Percentiles rank a stretch among this genome's conserved stretches.
Conservation (phyloP, 64 coral and sea anemone species). For the Stichodactyla helianthus region DNA sequence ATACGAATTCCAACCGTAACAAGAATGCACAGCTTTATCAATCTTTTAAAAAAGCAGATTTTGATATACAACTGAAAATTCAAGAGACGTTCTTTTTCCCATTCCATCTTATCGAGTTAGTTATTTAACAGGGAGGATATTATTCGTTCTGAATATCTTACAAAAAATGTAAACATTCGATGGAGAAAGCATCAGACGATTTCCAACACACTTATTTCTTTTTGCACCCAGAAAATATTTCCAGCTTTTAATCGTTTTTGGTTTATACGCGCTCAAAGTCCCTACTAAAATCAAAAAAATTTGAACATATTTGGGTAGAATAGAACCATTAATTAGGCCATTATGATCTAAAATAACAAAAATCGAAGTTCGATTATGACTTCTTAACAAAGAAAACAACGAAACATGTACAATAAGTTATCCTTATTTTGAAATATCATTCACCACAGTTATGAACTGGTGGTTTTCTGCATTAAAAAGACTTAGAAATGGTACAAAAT, state of each 20-base stretch:
- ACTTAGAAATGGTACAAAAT: neutral
- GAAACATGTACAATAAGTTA: neutral
- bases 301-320: neutral
- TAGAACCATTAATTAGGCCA: neutral
- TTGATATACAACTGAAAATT: too few species aligned
- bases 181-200: neutral
- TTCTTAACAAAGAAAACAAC: neutral
- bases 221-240: neutral
- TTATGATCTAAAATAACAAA: neutral
- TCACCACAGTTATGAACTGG: neutral
- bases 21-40: neutral
- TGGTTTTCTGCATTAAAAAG: constrained; percentile 2
- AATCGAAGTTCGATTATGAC: neutral
- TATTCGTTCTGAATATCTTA: neutral
- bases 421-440: neutral
- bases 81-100: too few species aligned
- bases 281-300: neutral
- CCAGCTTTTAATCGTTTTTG: neutral
- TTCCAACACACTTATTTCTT: neutral
- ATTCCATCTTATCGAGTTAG: too few species aligned
- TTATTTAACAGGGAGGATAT: neutral
- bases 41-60: too few species aligned
- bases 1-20: neutral
- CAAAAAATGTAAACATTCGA: neutral
- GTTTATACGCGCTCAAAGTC: neutral